A percentile compares a stretch with the other conserved stretches of the same genome.
phyloP scores from a whole-genome alignment of 2,113 vertebrate genomes.

The Gnathonemus echidnorhynchus region DNA sequence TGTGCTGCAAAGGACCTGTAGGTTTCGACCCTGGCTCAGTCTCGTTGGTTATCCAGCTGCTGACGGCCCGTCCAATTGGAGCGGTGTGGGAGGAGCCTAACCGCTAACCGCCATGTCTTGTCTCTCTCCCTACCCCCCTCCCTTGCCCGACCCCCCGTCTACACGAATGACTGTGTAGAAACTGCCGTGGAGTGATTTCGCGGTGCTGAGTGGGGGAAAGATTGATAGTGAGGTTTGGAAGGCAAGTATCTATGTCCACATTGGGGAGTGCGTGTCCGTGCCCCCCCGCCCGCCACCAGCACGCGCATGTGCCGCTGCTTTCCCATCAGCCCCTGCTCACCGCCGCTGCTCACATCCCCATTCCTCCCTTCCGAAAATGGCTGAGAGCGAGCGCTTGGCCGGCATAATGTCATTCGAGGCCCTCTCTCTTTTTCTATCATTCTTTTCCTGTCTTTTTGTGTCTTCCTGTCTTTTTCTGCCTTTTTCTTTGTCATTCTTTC shows the following conservation, averaged over 20 bases:
- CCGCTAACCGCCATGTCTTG: slow-evolving; percentile 77
- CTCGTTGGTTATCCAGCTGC: not conserved
- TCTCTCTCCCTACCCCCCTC: slow-evolving; percentile 40
- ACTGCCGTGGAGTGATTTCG: slow-evolving; percentile 97
- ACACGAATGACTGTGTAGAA: slow-evolving; percentile 83
- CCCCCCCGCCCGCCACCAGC: not conserved
- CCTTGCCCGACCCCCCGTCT: slow-evolving; percentile 38
- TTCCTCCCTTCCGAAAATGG: not conserved
- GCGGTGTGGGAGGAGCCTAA: slow-evolving; percentile 57
- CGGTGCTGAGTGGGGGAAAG: slow-evolving; percentile 91
- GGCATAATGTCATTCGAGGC: not conserved
- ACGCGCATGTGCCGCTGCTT: slow-evolving; percentile 60
- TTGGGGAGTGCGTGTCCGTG: slow-evolving; percentile 41
- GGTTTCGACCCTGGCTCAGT: not conserved
- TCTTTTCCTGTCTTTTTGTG: slow-evolving; percentile 24
- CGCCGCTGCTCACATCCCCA: not conserved
- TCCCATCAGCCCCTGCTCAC: slow-evolving; percentile 40
- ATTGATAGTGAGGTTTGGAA: slow-evolving; percentile 99
- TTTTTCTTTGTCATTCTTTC: not conserved
- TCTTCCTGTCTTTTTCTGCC: not conserved
- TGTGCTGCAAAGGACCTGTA: not conserved
- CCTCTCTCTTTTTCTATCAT: not conserved
- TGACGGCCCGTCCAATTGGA: slow-evolving; percentile 26
- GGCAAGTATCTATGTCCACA: slow-evolving; percentile 79
- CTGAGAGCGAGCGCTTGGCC: not conserved